These are phyloP conservation scores for Valencia hispanica DNA, from an alignment of 2,797 vertebrate species.

Conservation along the genomic window DNA sequence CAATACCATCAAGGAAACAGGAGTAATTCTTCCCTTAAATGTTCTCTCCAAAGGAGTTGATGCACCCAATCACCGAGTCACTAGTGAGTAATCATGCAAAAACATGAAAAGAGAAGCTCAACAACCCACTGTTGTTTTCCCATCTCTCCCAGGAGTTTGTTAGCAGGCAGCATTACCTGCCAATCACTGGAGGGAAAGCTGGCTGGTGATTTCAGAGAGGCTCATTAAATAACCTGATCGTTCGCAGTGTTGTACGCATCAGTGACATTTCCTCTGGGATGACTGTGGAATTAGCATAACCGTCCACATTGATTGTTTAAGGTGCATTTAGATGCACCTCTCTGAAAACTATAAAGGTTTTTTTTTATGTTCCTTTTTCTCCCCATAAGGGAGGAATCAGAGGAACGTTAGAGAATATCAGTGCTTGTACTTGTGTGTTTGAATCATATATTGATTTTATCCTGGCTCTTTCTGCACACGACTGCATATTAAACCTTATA, in stretches of 20 bases:
- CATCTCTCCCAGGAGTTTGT: neutral
- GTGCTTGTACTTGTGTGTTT: neutral
- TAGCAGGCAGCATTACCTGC: constrained; percentile 18
- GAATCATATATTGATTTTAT: neutral
- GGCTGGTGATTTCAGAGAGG: neutral
- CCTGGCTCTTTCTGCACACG: neutral
- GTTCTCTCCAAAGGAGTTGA: neutral
- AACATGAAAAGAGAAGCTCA: neutral
- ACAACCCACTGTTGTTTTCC: neutral
- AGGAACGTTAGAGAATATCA: neutral
- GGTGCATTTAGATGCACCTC: neutral
- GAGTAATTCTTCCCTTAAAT: neutral
- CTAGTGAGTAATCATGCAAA: neutral
- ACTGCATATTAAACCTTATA: neutral
- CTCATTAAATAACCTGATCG: constrained; percentile 16
- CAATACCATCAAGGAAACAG: neutral
- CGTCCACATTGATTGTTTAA: constrained; percentile 1
- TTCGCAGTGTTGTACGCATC: constrained; percentile 8
- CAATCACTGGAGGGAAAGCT: constrained; percentile 4
- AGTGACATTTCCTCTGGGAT: constrained; percentile 4
- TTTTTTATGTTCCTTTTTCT: neutral
- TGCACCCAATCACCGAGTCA: neutral
- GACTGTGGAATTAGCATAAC: neutral
- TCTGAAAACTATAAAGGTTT: neutral
- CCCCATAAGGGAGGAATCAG: neutral